phyloP scores from a whole-genome alignment of 2,113 vertebrate genomes.

The Amphilophus citrinellus region DNA sequence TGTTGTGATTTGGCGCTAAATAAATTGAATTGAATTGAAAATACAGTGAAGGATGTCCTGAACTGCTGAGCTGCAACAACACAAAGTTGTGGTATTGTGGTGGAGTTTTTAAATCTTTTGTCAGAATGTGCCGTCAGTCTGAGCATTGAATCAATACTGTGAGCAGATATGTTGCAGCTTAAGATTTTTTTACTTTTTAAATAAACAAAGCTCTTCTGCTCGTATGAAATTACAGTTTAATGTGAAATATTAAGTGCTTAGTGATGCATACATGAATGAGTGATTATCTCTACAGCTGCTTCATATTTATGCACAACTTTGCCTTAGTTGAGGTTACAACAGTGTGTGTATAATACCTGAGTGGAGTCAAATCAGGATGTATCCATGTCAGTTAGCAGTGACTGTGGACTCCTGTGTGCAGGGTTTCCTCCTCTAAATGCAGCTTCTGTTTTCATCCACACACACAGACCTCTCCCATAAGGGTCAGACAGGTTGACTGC shows the following conservation, averaged over 20 bases:
- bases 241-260: too few species aligned
- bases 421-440: background rate
- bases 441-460: background rate
- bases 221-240: background rate
- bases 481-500: conserved; percentile 52
- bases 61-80: background rate
- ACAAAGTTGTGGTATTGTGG: background rate
- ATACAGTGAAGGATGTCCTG: background rate
- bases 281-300: background rate
- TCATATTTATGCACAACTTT: background rate
- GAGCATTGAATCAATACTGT: background rate
- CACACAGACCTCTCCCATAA: conserved; percentile 24
- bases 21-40: too few species aligned
- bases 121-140: background rate
- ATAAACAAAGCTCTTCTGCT: background rate
- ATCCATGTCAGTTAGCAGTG: background rate
- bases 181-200: background rate
- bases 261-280: background rate
- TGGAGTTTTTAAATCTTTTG: background rate
- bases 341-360: background rate
- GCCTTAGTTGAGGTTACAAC: rapidly evolving
- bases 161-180: background rate
- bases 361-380: background rate
- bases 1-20: too few species aligned
- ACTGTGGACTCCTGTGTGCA: too few species aligned